A percentile compares a stretch with the other conserved stretches of the same genome.
Evolutionary conservation across 2,888 invertebrate species (phyloP).

Genomic region (Clostera curtula): DNA sequence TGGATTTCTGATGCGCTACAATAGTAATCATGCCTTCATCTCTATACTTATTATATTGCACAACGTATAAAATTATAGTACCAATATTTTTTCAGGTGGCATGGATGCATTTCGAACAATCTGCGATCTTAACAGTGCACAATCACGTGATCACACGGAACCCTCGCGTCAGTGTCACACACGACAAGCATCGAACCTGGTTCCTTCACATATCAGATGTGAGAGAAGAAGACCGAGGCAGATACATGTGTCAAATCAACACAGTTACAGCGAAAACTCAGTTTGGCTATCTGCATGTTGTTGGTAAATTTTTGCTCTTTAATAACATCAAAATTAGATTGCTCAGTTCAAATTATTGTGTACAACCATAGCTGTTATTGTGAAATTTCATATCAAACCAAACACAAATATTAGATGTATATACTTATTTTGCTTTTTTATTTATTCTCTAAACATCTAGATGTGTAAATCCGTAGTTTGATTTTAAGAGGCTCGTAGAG

Average conservation of each 20-base stretch:
- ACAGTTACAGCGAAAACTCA: slow-evolving; percentile 94
- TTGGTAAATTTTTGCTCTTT: slow-evolving; percentile 77
- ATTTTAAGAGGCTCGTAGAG: too few relatives aligned
- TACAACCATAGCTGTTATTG: too few relatives aligned
- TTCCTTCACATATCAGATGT: slow-evolving; percentile 94
- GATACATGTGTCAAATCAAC: slow-evolving; percentile 96
- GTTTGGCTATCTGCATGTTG: slow-evolving; percentile 93
- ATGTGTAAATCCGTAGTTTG: too few relatives aligned
- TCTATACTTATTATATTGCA: too few relatives aligned
- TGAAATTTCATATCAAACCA: too few relatives aligned
- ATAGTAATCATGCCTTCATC: too few relatives aligned
- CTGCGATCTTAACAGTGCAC: slow-evolving; percentile 93
- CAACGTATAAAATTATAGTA: slow-evolving; percentile 1
- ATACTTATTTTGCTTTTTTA: too few relatives aligned
- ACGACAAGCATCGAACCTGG: slow-evolving; percentile 95
- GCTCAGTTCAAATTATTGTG: too few relatives aligned
- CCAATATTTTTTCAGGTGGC: slow-evolving; percentile 81
- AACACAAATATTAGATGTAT: too few relatives aligned
- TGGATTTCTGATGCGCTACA: too few relatives aligned
- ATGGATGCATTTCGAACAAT: slow-evolving; percentile 97
- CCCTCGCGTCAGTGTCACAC: slow-evolving; percentile 92
- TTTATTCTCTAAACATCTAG: too few relatives aligned
- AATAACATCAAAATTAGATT: slow-evolving; percentile 2
- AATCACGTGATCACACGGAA: slow-evolving; percentile 96
- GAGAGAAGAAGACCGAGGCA: slow-evolving; percentile 91